Evolutionary conservation across 2,797 vertebrate species (phyloP).

Genomic region (Phataginus tetradactyla): DNA sequence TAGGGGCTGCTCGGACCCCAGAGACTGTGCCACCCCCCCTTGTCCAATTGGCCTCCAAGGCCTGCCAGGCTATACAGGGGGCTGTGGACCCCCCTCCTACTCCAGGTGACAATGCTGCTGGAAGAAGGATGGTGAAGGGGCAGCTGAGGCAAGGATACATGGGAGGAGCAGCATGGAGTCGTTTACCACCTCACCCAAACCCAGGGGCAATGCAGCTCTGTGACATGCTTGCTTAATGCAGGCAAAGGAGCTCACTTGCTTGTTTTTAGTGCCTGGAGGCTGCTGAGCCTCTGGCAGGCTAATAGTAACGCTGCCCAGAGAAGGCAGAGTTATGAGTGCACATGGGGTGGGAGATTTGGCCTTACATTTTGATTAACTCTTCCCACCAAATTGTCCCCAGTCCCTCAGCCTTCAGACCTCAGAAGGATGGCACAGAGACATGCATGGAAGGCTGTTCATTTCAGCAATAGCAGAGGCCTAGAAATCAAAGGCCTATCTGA

Average conservation of each 20-base stretch:
- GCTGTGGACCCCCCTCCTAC: rapidly evolving
- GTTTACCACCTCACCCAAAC: neutral
- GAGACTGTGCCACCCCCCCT: neutral
- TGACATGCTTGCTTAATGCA: neutral
- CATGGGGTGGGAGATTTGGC: rapidly evolving
- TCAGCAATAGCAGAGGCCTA: neutral
- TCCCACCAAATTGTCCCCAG: neutral
- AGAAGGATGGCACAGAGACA: neutral
- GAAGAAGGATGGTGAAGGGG: neutral
- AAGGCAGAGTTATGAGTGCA: neutral
- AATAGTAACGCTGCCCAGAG: neutral
- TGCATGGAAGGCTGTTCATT: neutral
- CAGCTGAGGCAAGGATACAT: no score
- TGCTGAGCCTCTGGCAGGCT: neutral
- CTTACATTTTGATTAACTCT: neutral
- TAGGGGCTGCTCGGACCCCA: rapidly evolving
- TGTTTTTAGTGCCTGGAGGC: neutral
- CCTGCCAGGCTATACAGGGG: neutral
- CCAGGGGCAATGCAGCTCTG: rapidly evolving
- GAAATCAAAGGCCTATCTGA: neutral
- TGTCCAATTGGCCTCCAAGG: neutral
- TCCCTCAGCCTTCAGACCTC: neutral
- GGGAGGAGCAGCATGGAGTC: neutral
- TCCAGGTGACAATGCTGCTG: neutral
- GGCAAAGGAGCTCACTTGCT: neutral